Conservation (phyloP, 2,113 vertebrate species). For the Sinosuthora webbiana region DNA sequence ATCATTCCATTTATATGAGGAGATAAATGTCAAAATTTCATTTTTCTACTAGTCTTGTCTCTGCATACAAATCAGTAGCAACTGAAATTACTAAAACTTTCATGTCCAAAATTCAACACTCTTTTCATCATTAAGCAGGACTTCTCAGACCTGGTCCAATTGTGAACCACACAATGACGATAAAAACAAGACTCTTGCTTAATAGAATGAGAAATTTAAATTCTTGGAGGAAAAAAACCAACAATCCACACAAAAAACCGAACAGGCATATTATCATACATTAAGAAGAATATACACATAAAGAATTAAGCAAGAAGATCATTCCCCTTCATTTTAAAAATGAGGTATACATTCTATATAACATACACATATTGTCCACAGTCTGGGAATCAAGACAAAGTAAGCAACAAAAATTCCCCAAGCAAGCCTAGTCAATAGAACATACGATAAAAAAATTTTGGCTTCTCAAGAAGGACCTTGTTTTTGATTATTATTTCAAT, state of each 20-base stretch:
- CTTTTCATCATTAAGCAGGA: background rate
- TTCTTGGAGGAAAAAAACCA: background rate
- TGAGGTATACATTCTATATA: background rate
- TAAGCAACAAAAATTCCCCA: background rate
- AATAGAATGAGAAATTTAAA: background rate
- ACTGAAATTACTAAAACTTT: background rate
- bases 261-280: background rate
- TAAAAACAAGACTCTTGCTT: background rate
- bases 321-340: background rate
- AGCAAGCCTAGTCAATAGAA: background rate
- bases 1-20: background rate
- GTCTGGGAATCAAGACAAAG: background rate
- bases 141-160: background rate
- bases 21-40: constrained; percentile 37
- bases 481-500: background rate
- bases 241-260: background rate
- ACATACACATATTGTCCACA: background rate
- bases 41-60: background rate
- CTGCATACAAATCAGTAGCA: constrained; percentile 18
- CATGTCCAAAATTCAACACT: background rate
- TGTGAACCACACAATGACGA: background rate
- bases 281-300: background rate
- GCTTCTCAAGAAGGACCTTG: background rate
- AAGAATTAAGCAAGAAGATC: background rate
- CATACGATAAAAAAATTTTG: background rate